Evolutionary conservation across 2,113 vertebrate species (phyloP), one percentile per base, ranked within the genome.

Genomic region (Siniperca knerii): DNA sequence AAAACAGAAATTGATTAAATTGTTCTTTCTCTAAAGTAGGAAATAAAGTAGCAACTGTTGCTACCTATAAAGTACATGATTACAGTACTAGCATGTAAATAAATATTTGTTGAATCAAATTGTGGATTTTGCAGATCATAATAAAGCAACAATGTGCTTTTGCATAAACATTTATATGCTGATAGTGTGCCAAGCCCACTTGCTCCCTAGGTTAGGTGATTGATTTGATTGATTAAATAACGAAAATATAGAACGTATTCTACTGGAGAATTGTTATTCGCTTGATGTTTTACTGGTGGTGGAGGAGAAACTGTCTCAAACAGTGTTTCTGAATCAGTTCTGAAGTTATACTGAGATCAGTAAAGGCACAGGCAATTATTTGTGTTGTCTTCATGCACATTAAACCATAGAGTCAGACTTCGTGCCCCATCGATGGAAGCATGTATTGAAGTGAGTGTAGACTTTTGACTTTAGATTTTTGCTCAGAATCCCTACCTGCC

Each of bases 361-460:
- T 86, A 46, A 82, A 90, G 62, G 50, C 46, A 62, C 25, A 58
- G 70, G 72, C 81, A 85, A 75, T 85, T 88, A 90, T 81, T 82
- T 87, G 42, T 85, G 81, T 70, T 81, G 57, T 75, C 74, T 83
- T 77, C 48, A 50, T 72, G 35, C 42, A 84, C 61, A 82, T 80
- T 18, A 84, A 93, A 88, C 12, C 55, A 62, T 25, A 64, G 42
- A 89, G 33, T 69, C 71, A 78, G 80, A 42, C 55, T 81, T 50
- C 64, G 52, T 40, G 29, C 61, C 52, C 76, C 11, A 8, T 44
- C 33, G 37, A 80, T 52, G 21, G 55, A 86, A 57, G n/a, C 57
- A 29, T 57, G 70, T 40, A 10, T 62, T 79, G 72, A 81, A 83
- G 74, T 62, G 11, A 74, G 65, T 75, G 61, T 75, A 85, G 65